These are phyloP conservation scores for Gonocerus acuteangulatus DNA, from an alignment of 2,888 invertebrate species.

Conservation along the genomic window DNA sequence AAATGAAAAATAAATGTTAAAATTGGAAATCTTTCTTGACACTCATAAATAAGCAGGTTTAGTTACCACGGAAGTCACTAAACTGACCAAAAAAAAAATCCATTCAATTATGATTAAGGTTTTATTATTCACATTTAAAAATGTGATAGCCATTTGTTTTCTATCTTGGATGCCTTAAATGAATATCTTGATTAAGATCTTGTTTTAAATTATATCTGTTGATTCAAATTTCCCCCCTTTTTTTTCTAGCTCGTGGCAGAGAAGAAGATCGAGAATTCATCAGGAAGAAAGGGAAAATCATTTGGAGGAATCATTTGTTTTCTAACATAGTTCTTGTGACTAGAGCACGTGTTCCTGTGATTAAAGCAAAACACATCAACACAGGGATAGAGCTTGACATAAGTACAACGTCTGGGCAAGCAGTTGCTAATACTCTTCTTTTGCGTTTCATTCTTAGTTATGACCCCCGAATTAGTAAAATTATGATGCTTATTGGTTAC, in stretches of 20 bases:
- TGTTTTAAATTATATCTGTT: no score
- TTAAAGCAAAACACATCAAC: slow-evolving; percentile 59
- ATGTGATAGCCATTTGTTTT: no score
- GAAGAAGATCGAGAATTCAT: slow-evolving; percentile 27
- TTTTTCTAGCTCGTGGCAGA: slow-evolving; percentile 5
- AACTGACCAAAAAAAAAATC: no score
- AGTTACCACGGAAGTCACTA: no score
- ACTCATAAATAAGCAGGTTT: no score
- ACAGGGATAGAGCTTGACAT: slow-evolving; percentile 62
- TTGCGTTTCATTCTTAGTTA: slow-evolving; percentile 53
- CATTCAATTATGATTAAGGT: no score
- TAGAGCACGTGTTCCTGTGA: slow-evolving; percentile 67
- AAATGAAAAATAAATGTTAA: no score
- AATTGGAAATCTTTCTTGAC: no score
- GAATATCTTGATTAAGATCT: no score
- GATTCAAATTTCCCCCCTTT: no score
- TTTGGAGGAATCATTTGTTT: slow-evolving; percentile 30
- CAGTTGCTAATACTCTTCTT: slow-evolving; percentile 60
- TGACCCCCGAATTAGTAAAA: slow-evolving; percentile 53
- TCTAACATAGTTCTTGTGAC: slow-evolving; percentile 49
- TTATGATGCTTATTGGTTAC: slow-evolving; percentile 60
- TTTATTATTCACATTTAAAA: no score
- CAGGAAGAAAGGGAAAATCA: slow-evolving; percentile 14
- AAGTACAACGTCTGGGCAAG: slow-evolving; percentile 62
- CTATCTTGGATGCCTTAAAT: no score